Percentiles rank a stretch among this genome's conserved stretches.
These are phyloP conservation scores for Exephanes ischioxanthus DNA, from an alignment of 2,888 invertebrate species.

Conservation along the genomic window DNA sequence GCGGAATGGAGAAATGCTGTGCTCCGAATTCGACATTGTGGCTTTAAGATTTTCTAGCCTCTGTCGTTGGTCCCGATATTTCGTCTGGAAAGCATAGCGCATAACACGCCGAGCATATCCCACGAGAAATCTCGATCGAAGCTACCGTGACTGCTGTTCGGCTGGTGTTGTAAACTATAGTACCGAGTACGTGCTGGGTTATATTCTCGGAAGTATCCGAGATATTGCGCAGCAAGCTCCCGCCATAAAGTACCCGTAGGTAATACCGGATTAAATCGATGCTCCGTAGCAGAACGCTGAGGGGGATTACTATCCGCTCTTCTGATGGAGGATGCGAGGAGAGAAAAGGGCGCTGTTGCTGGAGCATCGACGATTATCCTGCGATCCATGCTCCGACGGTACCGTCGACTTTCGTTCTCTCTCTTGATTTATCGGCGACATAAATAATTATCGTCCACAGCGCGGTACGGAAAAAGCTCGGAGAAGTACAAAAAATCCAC, in stretches of 20 bases:
- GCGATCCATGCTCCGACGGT: constrained; percentile 32
- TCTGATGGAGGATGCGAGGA: constrained; percentile 38
- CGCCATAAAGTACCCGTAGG: constrained; percentile 64
- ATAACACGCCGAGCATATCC: constrained; percentile 38
- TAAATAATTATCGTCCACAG: constrained; percentile 23
- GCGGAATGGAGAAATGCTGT: not conserved
- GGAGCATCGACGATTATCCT: constrained; percentile 42
- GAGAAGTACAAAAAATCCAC: not conserved
- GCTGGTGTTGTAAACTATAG: not conserved
- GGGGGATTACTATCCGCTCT: constrained; percentile 54
- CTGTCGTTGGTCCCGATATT: not conserved
- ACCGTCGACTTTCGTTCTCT: constrained; percentile 23
- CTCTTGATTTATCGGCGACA: constrained; percentile 38
- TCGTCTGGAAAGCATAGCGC: constrained; percentile 15
- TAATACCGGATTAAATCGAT: constrained; percentile 66
- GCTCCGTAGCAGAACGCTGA: constrained; percentile 32
- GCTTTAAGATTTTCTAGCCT: constrained; percentile 5
- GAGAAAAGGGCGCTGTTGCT: constrained; percentile 10
- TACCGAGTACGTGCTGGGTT: constrained; percentile 24
- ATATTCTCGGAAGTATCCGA: constrained; percentile 53
- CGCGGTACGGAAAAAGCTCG: not conserved
- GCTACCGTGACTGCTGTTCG: constrained; percentile 14
- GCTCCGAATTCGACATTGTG: constrained; percentile 13
- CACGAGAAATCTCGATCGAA: constrained; percentile 58
- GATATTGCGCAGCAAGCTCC: constrained; percentile 58